phyloP scores from a whole-genome alignment of 1,140 invertebrate species.

The Diploscapter pachys region DNA sequence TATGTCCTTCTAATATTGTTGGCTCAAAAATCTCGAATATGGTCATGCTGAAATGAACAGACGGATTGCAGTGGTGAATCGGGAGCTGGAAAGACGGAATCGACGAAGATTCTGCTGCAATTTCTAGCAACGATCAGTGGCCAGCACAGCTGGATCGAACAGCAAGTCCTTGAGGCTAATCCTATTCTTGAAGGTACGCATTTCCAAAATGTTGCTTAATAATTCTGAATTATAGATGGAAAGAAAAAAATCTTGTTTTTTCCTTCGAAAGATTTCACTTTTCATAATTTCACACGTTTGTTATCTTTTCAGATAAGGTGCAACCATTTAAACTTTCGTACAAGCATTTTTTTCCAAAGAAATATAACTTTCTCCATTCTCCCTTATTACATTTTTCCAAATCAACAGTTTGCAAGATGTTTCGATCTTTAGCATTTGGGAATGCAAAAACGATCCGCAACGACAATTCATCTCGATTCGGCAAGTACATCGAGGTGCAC shows the following conservation, averaged over 20 bases:
- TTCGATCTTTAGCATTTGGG: conserved; percentile 77
- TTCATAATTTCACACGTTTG: not conserved
- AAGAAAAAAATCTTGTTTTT: not conserved
- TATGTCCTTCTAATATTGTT: too few relatives aligned
- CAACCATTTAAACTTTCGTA: not conserved
- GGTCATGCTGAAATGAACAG: too few relatives aligned
- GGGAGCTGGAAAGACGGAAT: conserved; percentile 97
- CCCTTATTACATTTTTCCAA: too few relatives aligned
- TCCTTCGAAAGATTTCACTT: not conserved
- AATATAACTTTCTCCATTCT: too few relatives aligned
- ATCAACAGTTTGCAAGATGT: too few relatives aligned
- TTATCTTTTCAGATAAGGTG: not conserved
- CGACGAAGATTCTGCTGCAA: conserved; percentile 94
- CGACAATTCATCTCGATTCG: conserved; percentile 95
- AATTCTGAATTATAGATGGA: not conserved
- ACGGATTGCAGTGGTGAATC: conserved; percentile 75
- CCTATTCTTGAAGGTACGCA: conserved; percentile 78
- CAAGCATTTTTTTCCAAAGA: too few relatives aligned
- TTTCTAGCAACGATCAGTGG: conserved; percentile 96
- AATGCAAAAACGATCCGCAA: conserved; percentile 98
- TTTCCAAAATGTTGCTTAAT: conserved; percentile 4
- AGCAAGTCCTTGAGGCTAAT: conserved; percentile 89
- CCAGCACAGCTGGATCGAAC: conserved; percentile 98
- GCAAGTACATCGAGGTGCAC: conserved; percentile 97
- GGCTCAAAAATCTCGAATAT: too few relatives aligned